A percentile compares a stretch with the other conserved stretches of the same genome.
phyloP scores from a whole-genome alignment of 23 tunicate species.

The Styela clava region DNA sequence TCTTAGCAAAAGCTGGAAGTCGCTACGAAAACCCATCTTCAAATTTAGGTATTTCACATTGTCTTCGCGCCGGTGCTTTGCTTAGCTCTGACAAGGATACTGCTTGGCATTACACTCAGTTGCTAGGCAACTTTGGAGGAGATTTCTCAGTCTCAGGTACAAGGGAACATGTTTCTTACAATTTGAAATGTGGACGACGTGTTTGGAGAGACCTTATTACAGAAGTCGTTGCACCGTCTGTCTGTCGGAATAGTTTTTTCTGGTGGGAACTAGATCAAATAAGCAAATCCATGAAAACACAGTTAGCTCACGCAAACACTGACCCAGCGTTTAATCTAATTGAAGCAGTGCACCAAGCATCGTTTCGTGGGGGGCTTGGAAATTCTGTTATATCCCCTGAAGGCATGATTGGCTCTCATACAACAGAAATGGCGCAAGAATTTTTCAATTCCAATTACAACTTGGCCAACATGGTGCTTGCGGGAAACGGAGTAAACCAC shows the following conservation, averaged over 20 bases:
- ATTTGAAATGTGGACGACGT: slow-evolving; percentile 11
- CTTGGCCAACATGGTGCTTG: slow-evolving; percentile 57
- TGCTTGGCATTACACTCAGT: slow-evolving; percentile 76
- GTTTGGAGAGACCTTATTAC: slow-evolving; percentile 43
- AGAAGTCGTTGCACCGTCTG: slow-evolving; percentile 49
- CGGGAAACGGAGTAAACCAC: slow-evolving; percentile 73
- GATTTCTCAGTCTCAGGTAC: slow-evolving; percentile 41
- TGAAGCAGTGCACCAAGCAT: slow-evolving; percentile 79
- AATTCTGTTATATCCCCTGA: slow-evolving; percentile 65
- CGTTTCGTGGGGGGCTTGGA: slow-evolving; percentile 55
- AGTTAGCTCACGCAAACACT: slow-evolving; percentile 42
- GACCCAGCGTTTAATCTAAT: slow-evolving; percentile 54
- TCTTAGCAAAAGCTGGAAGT: slow-evolving; percentile 63
- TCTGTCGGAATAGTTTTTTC: slow-evolving; percentile 49
- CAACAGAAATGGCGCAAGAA: slow-evolving; percentile 54
- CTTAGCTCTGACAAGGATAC: slow-evolving; percentile 49
- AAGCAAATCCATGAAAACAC: slow-evolving; percentile 45
- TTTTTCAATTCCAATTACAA: slow-evolving; percentile 31
- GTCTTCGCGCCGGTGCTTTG: slow-evolving; percentile 50
- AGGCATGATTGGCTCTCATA: slow-evolving; percentile 66
- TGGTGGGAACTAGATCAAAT: slow-evolving; percentile 72
- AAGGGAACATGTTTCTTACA: slow-evolving; percentile 23
- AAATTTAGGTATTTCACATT: slow-evolving; percentile 59
- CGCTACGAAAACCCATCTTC: slow-evolving; percentile 42
- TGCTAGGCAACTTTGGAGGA: slow-evolving; percentile 56